phyloP scores from a whole-genome alignment of 64 coral and sea anemone genomes.

The Montipora sp. region DNA sequence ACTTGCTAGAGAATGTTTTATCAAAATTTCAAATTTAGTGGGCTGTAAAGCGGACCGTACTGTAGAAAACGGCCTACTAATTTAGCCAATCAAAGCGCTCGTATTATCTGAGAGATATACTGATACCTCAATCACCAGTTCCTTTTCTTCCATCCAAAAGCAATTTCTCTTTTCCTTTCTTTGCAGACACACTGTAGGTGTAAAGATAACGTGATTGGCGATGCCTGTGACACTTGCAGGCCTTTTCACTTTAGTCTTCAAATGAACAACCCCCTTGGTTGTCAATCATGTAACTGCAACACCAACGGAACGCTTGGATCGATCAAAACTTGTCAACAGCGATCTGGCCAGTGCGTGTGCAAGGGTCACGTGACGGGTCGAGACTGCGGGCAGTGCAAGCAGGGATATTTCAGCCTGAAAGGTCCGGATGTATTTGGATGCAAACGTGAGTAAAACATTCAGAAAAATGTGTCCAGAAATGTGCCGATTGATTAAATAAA shows the following conservation, averaged over 20 bases:
- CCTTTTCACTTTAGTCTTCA: slow-evolving; percentile 77
- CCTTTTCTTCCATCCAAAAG: no score
- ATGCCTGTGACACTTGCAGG: slow-evolving; percentile 88
- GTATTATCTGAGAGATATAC: no score
- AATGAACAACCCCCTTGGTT: slow-evolving; percentile 74
- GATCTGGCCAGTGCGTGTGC: slow-evolving; percentile 79
- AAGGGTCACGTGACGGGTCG: slow-evolving; percentile 90
- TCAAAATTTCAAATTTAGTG: no score
- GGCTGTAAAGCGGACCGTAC: no score
- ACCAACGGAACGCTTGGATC: slow-evolving; percentile 84
- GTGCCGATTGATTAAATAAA: no score
- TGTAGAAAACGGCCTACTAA: no score
- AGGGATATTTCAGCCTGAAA: slow-evolving; percentile 65
- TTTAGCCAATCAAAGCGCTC: no score
- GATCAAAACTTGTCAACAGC: slow-evolving; percentile 74
- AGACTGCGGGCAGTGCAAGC: slow-evolving; percentile 64
- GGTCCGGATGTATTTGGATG: slow-evolving; percentile 78
- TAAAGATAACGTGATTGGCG: slow-evolving; percentile 84
- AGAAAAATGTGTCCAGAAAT: no score
- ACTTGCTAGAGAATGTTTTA: no score
- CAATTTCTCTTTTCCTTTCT: neutral
- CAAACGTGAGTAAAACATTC: slow-evolving; percentile 68
- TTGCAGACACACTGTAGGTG: slow-evolving; percentile 82
- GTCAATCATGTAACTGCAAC: slow-evolving; percentile 76
- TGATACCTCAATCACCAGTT: no score